A percentile compares a stretch with the other conserved stretches of the same genome.
phyloP scores from a whole-genome alignment of 2,113 vertebrate species.

The Archocentrus centrarchus region DNA sequence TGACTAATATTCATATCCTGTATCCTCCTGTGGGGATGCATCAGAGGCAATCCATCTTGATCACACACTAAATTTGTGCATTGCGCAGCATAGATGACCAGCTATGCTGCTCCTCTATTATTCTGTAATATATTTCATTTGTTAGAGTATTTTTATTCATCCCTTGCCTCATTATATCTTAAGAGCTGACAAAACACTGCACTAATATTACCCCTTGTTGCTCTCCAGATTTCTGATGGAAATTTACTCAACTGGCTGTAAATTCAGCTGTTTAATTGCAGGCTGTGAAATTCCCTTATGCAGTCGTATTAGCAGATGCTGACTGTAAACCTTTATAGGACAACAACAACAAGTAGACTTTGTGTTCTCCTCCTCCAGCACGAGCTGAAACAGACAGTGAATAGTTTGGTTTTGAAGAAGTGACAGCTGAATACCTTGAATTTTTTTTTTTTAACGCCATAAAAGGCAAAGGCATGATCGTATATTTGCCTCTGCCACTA shows the following conservation, averaged over 20 bases:
- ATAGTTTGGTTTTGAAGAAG: constrained; percentile 6
- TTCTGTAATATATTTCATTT: constrained; percentile 49
- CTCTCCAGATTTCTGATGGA: not conserved
- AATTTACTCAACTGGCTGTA: not conserved
- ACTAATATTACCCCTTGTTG: not conserved
- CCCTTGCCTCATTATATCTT: constrained; percentile 47
- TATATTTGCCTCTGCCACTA: not conserved
- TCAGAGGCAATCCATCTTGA: constrained; percentile 42
- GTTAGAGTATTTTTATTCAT: constrained; percentile 28
- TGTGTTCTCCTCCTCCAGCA: not conserved
- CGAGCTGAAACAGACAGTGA: not conserved
- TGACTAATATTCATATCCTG: constrained; percentile 48
- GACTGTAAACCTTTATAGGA: constrained; percentile 8
- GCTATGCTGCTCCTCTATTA: constrained; percentile 30
- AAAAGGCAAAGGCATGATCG: not conserved
- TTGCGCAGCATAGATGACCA: constrained; percentile 33
- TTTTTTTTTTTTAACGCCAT: not conserved
- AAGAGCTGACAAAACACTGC: constrained; percentile 44
- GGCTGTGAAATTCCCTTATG: constrained; percentile 8
- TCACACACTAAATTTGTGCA: constrained; percentile 46
- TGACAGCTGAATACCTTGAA: not conserved
- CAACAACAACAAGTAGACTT: constrained; percentile 2
- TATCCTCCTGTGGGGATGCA: constrained; percentile 30
- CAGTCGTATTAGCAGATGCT: not conserved
- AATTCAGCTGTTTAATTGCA: constrained; percentile 24